Conservation (phyloP, 2,888 invertebrate species). For the Agonopterix alstromeriana region DNA sequence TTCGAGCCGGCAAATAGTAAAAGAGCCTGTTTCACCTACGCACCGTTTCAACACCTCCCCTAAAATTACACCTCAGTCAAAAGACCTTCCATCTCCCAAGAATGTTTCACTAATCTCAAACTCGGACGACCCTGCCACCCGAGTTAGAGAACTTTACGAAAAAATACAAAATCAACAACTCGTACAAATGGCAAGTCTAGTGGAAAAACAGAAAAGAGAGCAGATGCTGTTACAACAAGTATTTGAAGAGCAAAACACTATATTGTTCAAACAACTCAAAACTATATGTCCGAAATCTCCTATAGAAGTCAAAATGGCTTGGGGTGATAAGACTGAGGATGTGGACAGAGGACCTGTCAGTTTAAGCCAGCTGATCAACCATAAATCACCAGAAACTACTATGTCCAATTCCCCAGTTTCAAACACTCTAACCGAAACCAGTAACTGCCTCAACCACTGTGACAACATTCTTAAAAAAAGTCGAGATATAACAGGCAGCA, state of each 20-base stretch:
- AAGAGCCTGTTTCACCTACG: conserved; percentile 7
- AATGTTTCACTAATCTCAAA: conserved; percentile 19
- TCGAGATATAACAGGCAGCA: conserved; percentile 45
- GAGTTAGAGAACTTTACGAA: conserved; percentile 60
- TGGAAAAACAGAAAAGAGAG: conserved; percentile 80
- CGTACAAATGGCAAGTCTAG: conserved; percentile 77
- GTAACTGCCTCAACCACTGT: conserved; percentile 49
- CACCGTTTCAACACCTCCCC: background rate
- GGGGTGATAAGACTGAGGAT: conserved; percentile 35
- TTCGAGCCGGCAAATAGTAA: conserved; percentile 8
- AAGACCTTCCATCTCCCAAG: background rate
- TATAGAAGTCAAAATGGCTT: conserved; percentile 52
- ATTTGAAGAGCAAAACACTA: conserved; percentile 80
- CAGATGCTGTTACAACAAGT: conserved; percentile 78
- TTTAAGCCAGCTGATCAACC: conserved; percentile 57
- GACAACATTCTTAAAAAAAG: conserved; percentile 53
- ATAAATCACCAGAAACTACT: conserved; percentile 31
- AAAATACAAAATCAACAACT: conserved; percentile 80
- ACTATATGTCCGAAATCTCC: conserved; percentile 58
- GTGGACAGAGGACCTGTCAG: conserved; percentile 54
- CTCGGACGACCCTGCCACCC: conserved; percentile 49
- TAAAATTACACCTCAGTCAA: background rate
- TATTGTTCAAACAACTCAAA: conserved; percentile 70
- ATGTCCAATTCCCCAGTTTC: conserved; percentile 31
- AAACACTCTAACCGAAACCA: conserved; percentile 47